Percentiles rank a stretch among this genome's conserved stretches.
phyloP scores from a whole-genome alignment of 2,797 vertebrate species.

The Aselliscus stoliczkanus region DNA sequence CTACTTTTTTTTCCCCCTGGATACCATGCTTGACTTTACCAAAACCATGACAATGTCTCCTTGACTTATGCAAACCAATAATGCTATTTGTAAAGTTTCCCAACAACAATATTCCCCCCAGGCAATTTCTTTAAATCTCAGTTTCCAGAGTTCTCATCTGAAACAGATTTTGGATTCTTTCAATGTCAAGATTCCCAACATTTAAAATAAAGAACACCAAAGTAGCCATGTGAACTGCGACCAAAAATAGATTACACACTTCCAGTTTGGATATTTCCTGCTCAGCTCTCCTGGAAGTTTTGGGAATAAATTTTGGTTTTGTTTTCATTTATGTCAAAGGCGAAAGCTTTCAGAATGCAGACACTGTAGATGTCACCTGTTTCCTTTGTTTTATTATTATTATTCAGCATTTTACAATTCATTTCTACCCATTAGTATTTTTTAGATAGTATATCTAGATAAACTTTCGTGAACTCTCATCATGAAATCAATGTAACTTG shows the following conservation, averaged over 20 bases:
- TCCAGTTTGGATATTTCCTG: not conserved
- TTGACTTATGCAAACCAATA: constrained; percentile 9
- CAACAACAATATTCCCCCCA: not conserved
- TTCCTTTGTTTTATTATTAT: not conserved
- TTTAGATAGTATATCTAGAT: not conserved
- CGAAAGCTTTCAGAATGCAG: not conserved
- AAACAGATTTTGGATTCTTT: constrained; percentile 44
- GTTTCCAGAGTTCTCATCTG: constrained; percentile 15
- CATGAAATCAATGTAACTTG: not conserved
- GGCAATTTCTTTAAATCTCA: not conserved
- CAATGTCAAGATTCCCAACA: not conserved
- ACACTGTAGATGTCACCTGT: not conserved
- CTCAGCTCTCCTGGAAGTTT: not conserved
- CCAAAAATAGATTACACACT: not conserved
- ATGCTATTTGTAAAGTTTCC: constrained; percentile 43
- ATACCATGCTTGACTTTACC: not conserved
- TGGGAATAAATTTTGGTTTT: constrained; percentile 1
- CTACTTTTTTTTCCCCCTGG: too few species aligned
- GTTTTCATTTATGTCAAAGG: not conserved
- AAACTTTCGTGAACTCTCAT: not conserved
- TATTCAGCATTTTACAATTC: not conserved
- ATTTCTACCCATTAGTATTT: not conserved
- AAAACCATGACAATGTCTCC: constrained; percentile 24
- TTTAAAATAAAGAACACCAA: constrained; percentile 23
- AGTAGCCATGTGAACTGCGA: not conserved